Evolutionary conservation across 2,113 vertebrate species (phyloP).

Genomic region (Cynocephalus volans): DNA sequence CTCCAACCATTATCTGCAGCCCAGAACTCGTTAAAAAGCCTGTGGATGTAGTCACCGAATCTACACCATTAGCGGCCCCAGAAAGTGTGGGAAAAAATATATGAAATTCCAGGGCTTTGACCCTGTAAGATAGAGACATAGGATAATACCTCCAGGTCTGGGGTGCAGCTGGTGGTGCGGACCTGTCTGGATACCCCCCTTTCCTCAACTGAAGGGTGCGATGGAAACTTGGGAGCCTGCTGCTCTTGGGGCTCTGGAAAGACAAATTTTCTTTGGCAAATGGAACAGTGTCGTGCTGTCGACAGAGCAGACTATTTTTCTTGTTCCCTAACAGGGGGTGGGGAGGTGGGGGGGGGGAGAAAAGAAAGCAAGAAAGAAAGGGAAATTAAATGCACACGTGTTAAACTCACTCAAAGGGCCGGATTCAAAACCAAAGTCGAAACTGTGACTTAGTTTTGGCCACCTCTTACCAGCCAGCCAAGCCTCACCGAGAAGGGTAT

Average conservation of each 20-base stretch:
- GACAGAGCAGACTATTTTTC: conserved; percentile 84
- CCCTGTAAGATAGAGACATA: neutral
- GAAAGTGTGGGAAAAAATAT: neutral
- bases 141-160: neutral
- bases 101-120: neutral
- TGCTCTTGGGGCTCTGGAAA: conserved; percentile 72
- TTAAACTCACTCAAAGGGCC: conserved; percentile 77
- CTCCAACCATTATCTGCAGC: neutral
- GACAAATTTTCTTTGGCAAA: conserved; percentile 85
- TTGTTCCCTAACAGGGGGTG: conserved; percentile 70
- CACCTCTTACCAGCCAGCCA: conserved; percentile 58
- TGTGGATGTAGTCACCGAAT: rapidly evolving
- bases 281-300: conserved; percentile 80
- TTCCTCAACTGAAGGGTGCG: neutral
- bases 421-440: conserved; percentile 75
- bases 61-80: neutral
- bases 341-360: neutral
- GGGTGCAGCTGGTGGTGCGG: neutral
- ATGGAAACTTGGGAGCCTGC: conserved; percentile 68
- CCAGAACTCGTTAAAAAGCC: neutral
- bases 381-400: conserved; percentile 85
- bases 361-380: conserved; percentile 79
- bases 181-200: conserved; percentile 37
- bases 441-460: neutral
- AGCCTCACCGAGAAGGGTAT: neutral